Evolutionary conservation across 2,888 invertebrate genomes (phyloP), one percentile per base, ranked within the genome.

Genomic region (Nowickia ferox): DNA sequence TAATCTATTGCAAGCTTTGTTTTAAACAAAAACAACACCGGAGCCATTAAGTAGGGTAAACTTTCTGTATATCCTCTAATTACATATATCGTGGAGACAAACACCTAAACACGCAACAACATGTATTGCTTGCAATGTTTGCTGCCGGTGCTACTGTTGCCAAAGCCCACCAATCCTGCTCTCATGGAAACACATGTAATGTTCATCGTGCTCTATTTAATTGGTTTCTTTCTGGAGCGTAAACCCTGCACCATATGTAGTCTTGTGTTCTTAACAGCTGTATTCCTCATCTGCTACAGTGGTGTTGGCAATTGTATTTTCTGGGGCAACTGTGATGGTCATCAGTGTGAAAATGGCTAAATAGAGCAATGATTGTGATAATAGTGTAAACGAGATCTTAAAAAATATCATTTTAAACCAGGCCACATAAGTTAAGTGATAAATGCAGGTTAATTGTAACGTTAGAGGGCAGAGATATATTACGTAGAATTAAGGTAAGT

Each of bases 121-220:
- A 98, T 98, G 98, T 98, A 98, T 94, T 98, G 98, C 94, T 95
- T 98, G 91, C 98, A 98, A 95, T 98, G 98, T 97, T 94, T 99
- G 91, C 97, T 99, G 90, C 99, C 99, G 82, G 98, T 99, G 89
- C 94, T 99, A 87, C 94, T 99, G 88, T 98, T 99, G 93, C 99
- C 99, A 88, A 99, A 99, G 93, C 99, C 99, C 79, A 96, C 98
- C 87, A 99, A 99, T 94, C 98, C 99, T 90, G 98, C 98, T 51
- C 94, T 99, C 84, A 95, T 99, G 89, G 97, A 98, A 93, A 98
- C 98, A 77, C 98, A 98, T 93, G 98, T 98, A 85, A 97, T 99
- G 96, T 99, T 99, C 93, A 98, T 99, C 95, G 96, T 98, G 88
- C 94, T 99, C 75, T 99, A 99, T 93, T 93, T 99, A 89, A 96